These are phyloP conservation scores for Bubalus kerabau DNA, from an alignment of 2,113 vertebrate genomes.

Conservation along the genomic window DNA sequence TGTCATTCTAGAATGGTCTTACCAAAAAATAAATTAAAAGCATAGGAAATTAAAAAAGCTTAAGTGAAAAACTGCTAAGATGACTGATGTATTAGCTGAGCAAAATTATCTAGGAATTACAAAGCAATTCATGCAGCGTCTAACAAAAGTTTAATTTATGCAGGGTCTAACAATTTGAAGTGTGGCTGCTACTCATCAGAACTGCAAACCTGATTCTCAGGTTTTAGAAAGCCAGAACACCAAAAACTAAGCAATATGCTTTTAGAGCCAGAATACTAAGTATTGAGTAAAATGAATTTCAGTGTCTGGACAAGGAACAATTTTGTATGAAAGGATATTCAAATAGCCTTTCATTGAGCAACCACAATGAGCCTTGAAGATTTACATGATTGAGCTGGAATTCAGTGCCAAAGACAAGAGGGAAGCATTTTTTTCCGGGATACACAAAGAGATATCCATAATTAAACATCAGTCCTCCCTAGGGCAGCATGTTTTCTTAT, in stretches of 20 bases:
- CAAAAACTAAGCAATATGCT: conserved; percentile 23
- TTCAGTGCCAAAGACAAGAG: conserved; percentile 53
- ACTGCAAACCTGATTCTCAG: background rate
- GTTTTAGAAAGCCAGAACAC: conserved; percentile 22
- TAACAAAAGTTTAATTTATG: conserved; percentile 1
- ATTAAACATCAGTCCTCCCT: conserved; percentile 62
- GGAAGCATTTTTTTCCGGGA: conserved; percentile 19
- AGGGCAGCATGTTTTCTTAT: conserved; percentile 58
- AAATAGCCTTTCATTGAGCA: conserved; percentile 45
- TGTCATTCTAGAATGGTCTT: background rate
- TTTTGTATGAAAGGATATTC: conserved; percentile 54
- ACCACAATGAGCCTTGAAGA: conserved; percentile 52
- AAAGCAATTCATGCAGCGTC: background rate
- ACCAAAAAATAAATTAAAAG: background rate
- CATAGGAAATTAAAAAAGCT: background rate
- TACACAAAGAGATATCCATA: conserved; percentile 52
- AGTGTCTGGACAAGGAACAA: conserved; percentile 38
- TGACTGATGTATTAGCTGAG: background rate
- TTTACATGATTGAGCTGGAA: conserved; percentile 61
- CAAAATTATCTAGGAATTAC: background rate
- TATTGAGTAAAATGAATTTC: conserved; percentile 51
- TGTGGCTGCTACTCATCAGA: background rate
- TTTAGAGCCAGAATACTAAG: conserved; percentile 57
- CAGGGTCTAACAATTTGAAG: background rate
- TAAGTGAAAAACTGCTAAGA: background rate